Conservation (phyloP, 2,113 vertebrate species). For the Lipophrys pholis region DNA sequence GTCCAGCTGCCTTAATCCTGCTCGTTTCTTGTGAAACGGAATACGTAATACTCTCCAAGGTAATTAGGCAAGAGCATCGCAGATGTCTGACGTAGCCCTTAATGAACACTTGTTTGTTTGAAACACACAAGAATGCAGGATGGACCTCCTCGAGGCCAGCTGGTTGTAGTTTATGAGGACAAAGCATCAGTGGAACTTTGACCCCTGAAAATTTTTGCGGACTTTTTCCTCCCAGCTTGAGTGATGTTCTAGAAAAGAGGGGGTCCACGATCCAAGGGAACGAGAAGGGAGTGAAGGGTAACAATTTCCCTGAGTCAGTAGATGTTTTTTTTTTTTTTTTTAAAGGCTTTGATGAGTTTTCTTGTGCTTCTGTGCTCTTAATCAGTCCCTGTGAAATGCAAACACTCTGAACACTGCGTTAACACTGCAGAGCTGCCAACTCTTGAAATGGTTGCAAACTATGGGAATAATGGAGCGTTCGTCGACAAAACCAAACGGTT, state of each 20-base stretch:
- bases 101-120: constrained; percentile 35
- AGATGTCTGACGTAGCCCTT: constrained; percentile 44
- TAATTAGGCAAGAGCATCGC: constrained; percentile 51
- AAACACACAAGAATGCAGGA: constrained; percentile 25
- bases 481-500: too few species aligned
- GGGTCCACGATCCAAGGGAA: constrained; percentile 19
- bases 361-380: not conserved
- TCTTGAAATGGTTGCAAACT: too few species aligned
- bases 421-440: too few species aligned
- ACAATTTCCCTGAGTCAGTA: not conserved
- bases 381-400: not conserved
- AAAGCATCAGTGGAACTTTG: constrained; percentile 54
- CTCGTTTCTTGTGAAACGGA: constrained; percentile 13
- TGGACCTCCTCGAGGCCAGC: constrained; percentile 52
- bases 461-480: too few species aligned
- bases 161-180: constrained; percentile 62
- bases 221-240: constrained; percentile 27
- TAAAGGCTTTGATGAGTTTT: not conserved
- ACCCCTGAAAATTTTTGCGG: constrained; percentile 41
- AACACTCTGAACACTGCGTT: too few species aligned
- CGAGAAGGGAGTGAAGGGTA: constrained; percentile 26
- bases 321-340: not conserved
- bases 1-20: constrained; percentile 41
- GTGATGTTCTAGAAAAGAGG: constrained; percentile 8
- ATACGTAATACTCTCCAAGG: constrained; percentile 58